A percentile compares a stretch with the other conserved stretches of the same genome.
Evolutionary conservation across 1,140 invertebrate species (phyloP).

Genomic region (Lutraria rhynchaena): DNA sequence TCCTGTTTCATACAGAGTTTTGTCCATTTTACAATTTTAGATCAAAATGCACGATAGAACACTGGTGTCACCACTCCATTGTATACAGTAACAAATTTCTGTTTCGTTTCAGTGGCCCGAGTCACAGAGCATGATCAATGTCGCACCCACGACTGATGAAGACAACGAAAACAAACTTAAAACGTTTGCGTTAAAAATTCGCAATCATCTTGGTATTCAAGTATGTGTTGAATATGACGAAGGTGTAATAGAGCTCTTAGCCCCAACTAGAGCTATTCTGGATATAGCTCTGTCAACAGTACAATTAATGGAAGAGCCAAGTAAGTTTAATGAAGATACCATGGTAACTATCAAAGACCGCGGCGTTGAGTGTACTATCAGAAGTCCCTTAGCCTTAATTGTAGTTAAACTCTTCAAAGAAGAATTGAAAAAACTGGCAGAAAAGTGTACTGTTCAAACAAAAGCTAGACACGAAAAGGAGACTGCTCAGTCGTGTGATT

Average conservation of each 20-base stretch:
- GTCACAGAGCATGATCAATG: neutral
- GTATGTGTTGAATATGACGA: neutral
- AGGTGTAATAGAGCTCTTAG: neutral
- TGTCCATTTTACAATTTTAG: too few species aligned
- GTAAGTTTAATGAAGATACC: neutral
- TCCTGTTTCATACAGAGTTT: too few species aligned
- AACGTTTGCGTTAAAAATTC: neutral
- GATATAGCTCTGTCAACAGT: constrained; percentile 8
- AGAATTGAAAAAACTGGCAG: neutral
- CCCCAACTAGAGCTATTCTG: neutral
- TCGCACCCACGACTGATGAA: neutral
- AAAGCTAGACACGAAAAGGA: neutral
- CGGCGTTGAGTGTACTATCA: constrained; percentile 1
- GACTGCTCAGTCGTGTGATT: neutral
- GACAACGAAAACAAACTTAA: neutral
- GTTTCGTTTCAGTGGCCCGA: constrained; percentile 13
- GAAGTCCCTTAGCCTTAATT: neutral
- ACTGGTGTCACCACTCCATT: too few species aligned
- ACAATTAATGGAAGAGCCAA: neutral
- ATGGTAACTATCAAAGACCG: neutral
- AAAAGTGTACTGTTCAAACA: neutral
- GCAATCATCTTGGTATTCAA: constrained; percentile 1
- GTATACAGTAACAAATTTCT: neutral
- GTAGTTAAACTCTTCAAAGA: neutral
- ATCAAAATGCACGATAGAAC: too few species aligned